phyloP scores from a whole-genome alignment of 2,113 vertebrate species.

The Megaptera novaeangliae region DNA sequence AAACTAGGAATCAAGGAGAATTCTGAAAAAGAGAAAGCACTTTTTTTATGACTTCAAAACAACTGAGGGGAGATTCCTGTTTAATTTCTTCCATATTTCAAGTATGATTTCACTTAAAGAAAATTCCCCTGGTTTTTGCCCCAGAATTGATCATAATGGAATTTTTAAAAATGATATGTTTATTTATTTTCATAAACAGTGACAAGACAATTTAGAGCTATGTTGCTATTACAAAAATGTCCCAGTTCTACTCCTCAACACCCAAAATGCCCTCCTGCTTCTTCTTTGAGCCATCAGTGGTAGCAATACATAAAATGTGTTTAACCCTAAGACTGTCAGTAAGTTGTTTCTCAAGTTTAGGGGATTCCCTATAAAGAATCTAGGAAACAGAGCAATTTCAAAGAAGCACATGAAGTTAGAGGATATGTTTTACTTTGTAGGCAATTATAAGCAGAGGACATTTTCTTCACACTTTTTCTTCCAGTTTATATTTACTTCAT shows the following conservation, averaged over 20 bases:
- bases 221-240: neutral
- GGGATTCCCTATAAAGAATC: neutral
- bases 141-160: neutral
- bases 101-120: neutral
- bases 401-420: neutral
- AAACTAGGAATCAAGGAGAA: neutral
- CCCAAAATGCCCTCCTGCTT: neutral
- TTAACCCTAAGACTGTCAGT: neutral
- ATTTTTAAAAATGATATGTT: neutral
- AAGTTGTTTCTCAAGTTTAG: neutral
- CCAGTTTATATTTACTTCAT: neutral
- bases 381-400: constrained; percentile 17
- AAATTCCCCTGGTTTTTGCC: neutral
- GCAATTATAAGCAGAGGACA: neutral
- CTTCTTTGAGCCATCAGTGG: neutral
- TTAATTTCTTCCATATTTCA: neutral
- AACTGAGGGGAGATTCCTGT: neutral
- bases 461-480: neutral
- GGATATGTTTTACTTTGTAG: neutral
- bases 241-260: neutral
- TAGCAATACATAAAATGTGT: neutral
- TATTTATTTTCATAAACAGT: neutral
- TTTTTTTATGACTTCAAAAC: neutral
- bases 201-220: neutral
- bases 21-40: neutral